Evolutionary conservation across 2,113 vertebrate genomes (phyloP), one percentile per base, ranked within the genome.

Genomic region (Dipodomys merriami): DNA sequence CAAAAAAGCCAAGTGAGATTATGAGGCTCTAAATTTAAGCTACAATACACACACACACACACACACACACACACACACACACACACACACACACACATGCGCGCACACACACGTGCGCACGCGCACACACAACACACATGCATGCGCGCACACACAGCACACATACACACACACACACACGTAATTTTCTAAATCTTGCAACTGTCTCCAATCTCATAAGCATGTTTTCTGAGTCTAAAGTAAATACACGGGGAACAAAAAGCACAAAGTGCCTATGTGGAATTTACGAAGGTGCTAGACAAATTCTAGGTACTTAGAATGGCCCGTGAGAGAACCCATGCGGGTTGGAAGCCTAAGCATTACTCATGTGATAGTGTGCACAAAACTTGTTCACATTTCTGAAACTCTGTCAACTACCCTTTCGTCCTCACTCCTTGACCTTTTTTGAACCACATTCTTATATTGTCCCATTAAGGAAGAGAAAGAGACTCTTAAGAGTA

Each of bases 171-270:
- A 39, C 39, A 39, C 39, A 39, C 39, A 39, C 39, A 39, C 39
- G 39, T 78, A 46, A 46, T 23, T 86, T 93, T 90, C 86, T 87
- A n/a, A 90, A 90, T 25, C 35, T 53, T 90, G 18, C 93, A 90
- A 88, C 11, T 73, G 8, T 15, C 44, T 80, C 60, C 1, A 83
- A 62, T 62, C 76, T 81, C 30, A 71, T 39, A 62, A 73, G 86
- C 22, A 72, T 16, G 33, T 65, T 71, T 39, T 39, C 57, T 33
- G 33, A 92, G 44, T 64, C 19, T 83, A 20, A 76, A 72, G 29
- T 39, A 39, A 80, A 44, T 15, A 82, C 64, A 13, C 30, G 13
- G 80, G 35, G 39, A 39, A 39, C 39, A 11, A 86, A 93, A 85
- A 91, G 25, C 2, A 90, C 30, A 53, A 30, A 39, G 7, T 73